Percentiles rank a stretch among this genome's conserved stretches.
These are phyloP conservation scores for Drosophila bocki DNA, from an alignment of 1,140 invertebrate genomes.

Conservation along the genomic window DNA sequence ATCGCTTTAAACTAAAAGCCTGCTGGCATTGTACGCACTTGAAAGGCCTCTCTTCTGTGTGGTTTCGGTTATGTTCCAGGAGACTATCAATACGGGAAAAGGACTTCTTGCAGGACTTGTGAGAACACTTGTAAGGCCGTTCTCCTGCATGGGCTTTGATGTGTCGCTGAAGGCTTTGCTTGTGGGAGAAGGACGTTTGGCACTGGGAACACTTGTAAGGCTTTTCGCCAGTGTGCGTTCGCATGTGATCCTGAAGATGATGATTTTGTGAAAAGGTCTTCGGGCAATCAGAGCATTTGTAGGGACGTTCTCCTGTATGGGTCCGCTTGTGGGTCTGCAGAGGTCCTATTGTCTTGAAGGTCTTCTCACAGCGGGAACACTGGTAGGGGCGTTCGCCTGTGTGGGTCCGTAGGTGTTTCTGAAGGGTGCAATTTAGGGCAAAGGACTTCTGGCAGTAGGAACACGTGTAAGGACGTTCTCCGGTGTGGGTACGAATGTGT, in stretches of 20 bases:
- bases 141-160: background rate
- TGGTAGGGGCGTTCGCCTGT: background rate
- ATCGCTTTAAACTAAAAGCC: background rate
- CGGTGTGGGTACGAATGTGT: background rate
- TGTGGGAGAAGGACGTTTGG: background rate
- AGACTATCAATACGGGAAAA: background rate
- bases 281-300: background rate
- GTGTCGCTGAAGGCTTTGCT: background rate
- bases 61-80: background rate
- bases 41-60: background rate
- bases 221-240: background rate
- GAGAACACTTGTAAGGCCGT: background rate
- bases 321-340: background rate
- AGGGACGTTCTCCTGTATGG: constrained; percentile 1
- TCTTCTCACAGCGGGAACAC: background rate
- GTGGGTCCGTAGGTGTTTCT: background rate
- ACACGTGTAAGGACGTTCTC: constrained; percentile 4
- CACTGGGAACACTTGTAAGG: background rate
- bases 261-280: background rate
- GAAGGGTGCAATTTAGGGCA: background rate
- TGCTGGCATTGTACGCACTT: background rate
- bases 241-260: background rate
- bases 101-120: background rate
- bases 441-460: background rate
- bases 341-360: background rate